phyloP scores from a whole-genome alignment of 2,113 vertebrate species.

The Agelaius phoeniceus region DNA sequence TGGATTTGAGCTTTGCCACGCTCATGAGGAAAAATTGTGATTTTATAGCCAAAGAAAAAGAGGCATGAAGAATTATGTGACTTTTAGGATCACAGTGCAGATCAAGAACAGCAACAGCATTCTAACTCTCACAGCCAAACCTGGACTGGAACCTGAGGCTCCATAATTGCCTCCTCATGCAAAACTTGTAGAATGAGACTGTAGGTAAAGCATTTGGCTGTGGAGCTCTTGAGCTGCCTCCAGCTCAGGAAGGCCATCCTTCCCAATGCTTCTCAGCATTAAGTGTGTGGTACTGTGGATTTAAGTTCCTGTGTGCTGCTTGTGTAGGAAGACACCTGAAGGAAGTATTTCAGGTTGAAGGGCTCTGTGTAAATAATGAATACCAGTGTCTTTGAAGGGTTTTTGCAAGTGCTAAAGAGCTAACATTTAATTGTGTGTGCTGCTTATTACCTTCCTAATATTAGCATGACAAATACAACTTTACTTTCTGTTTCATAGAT shows the following conservation, averaged over 20 bases:
- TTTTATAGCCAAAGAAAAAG: not conserved
- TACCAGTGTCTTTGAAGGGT: not conserved
- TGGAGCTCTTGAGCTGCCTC: not conserved
- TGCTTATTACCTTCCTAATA: not conserved
- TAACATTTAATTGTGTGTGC: not conserved
- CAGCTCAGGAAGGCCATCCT: not conserved
- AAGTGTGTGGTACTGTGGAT: not conserved
- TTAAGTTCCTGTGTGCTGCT: not conserved
- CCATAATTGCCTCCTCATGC: not conserved
- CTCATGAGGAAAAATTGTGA: not conserved
- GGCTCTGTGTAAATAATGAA: not conserved
- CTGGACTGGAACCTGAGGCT: not conserved
- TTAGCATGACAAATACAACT: not conserved
- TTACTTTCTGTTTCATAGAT: slow-evolving; percentile 65
- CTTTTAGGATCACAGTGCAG: not conserved
- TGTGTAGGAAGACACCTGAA: not conserved
- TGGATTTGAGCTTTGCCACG: not conserved
- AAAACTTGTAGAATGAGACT: not conserved
- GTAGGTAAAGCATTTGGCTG: not conserved
- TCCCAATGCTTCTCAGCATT: not conserved
- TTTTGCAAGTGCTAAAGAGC: not conserved
- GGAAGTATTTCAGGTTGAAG: not conserved
- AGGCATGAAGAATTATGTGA: not conserved
- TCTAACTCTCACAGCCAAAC: not conserved
- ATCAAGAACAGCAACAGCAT: not conserved